Base-by-base conservation (phyloP, 1,140 invertebrate genomes). In the Oryzaephilus surinamensis region DNA sequence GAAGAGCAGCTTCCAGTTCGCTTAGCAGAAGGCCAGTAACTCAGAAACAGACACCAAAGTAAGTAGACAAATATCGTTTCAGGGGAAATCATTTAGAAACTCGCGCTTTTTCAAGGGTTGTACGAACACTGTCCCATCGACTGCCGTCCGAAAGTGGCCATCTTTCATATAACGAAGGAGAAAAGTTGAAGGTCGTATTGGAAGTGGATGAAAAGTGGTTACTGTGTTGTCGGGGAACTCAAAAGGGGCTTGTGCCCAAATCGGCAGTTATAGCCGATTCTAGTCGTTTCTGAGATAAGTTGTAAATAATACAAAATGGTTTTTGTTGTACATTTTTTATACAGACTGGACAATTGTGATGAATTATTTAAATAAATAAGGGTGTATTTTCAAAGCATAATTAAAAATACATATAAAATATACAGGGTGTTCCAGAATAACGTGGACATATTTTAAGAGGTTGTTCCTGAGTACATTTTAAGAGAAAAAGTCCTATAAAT, bases 191-290 rank as follows among this genome's bases (percentile, higher is more conserved):
- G 45, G 72, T 86, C 3, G 77, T 85, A 23, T 62, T 84, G 16
- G 81, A 84, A 48, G 80, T 85, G 8, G 81, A 85, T 57, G 74
- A 73, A 46, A 79, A 82, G 52, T 82, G 81, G 73, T 61, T 84
- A 36, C 60, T 84, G 14, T 87, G 83, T 57, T 80, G 79, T 45
- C 66, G 77, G 41, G 81, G 81, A 12, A 77, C 80, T n/a, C 74
- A 76, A 38, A 84, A 84, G 56, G 83, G 83, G 37, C 66, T 87
- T 8, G 83, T 87, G 14, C 81, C 80, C 2, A 69, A 77, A 44
- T 73, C 76, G 37, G 80, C 78, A 10, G 80, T 85, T 8, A 72
- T 79, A 28, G 30, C 42, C 10, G 46, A n/a, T 24, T 24, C 23
- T 24, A 40, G 51, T 33, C 31, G 43, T 31, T 52, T 55, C 43